Evolutionary conservation across 35 echinoderm and acorn worm genomes (phyloP), one percentile per base, ranked within the genome.

Genomic region (Heliocidaris tuberculata): DNA sequence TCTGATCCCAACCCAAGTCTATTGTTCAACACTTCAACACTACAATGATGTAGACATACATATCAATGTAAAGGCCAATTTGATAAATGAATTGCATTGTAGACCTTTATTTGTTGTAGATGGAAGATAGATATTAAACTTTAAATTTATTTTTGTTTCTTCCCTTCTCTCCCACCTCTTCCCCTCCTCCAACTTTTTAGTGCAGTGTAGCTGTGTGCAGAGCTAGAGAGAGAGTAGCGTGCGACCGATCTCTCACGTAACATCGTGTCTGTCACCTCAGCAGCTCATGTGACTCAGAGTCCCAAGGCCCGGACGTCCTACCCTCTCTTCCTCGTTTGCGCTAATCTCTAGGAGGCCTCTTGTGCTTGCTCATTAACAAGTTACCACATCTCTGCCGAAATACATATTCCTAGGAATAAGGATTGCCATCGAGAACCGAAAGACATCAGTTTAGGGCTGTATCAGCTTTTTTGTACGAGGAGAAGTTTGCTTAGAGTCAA

Each of bases 301-400:
- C 91, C 29, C 91, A 48, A 93, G 91, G 50, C 50, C 91, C 91
- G 91, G 91, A 93, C 91, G 50, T 93, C 31, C 65, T 78, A 27
- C 90, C 10, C 27, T 31, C 90, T 92, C 90, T 48, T 30, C 50
- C 48, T 93, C 91, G 9, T 59, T 56, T 59, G 91, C 50, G 31
- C 50, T 52, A 59, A 49, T 93, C 48, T 93, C n/a, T 11, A 50
- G n/a, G 47, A 50, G 91, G 47, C 91, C 50, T 59, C 15, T 48
- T 32, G 87, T 89, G 47, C 47, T 42, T n/a, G 8, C 47, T 89
- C 87, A 48, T 89, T 48, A 89, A 48, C 10, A 48, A 89, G 31
- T 32, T 42, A 89, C 91, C 50, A 29, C 48, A 5, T 31, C 49
- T 27, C 8, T 29, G 13, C 50, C 17, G 16, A 59, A 59, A 93